Conservation (phyloP, 2,888 invertebrate species). For the Napeogenes inachia region DNA sequence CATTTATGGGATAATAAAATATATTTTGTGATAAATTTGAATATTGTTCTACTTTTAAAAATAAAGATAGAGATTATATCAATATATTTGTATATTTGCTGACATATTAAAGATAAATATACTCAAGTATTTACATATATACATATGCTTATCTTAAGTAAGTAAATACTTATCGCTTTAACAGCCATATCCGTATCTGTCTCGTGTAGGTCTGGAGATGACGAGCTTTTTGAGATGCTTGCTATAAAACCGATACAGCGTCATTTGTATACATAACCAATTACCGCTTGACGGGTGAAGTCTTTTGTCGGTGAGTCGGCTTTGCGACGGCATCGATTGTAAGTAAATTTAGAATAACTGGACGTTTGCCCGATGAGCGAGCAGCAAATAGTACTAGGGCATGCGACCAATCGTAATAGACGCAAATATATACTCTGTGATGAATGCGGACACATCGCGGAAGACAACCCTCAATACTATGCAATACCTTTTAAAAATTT, state of each 20-base stretch:
- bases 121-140: too few relatives aligned
- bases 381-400: slow-evolving; percentile 77
- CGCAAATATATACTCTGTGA: slow-evolving; percentile 58
- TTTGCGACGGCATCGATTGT: slow-evolving; percentile 74
- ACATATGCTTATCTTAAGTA: too few relatives aligned
- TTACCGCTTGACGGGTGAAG: slow-evolving; percentile 53
- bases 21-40: too few relatives aligned
- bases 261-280: slow-evolving; percentile 29
- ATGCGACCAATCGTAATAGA: slow-evolving; percentile 73
- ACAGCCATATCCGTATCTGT: too few relatives aligned
- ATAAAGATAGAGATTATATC: too few relatives aligned
- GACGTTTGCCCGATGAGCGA: slow-evolving; percentile 71
- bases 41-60: too few relatives aligned
- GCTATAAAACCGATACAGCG: not conserved
- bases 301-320: slow-evolving; percentile 66
- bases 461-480: slow-evolving; percentile 36
- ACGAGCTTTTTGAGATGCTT: not conserved
- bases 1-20: too few relatives aligned
- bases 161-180: too few relatives aligned
- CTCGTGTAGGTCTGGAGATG: not conserved
- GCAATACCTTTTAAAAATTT: slow-evolving; percentile 1
- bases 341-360: slow-evolving; percentile 77
- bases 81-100: too few relatives aligned
- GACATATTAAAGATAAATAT: too few relatives aligned
- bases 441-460: slow-evolving; percentile 60